Conservation (phyloP, 2,797 vertebrate genomes). For the Myioborus melanocephalus region DNA sequence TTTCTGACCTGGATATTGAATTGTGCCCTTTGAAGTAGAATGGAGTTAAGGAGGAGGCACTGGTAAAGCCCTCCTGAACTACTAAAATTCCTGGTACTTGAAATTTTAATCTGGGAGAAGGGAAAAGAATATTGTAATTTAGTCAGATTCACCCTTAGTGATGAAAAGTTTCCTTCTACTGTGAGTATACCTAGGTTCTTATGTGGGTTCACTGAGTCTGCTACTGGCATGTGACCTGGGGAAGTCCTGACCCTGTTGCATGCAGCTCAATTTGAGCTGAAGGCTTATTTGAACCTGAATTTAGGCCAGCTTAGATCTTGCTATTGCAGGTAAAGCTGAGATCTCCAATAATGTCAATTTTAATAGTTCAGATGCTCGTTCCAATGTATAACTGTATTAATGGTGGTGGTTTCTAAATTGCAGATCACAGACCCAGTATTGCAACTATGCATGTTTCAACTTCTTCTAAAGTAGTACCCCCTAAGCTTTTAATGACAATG, state of each 20-base stretch:
- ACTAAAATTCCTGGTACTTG: not conserved
- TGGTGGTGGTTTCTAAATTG: not conserved
- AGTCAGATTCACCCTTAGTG: not conserved
- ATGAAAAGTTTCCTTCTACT: not conserved
- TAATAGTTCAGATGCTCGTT: not conserved
- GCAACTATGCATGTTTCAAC: not conserved
- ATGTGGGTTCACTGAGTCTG: not conserved
- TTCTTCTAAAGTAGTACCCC: not conserved
- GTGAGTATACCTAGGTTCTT: not conserved
- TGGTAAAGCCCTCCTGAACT: not conserved
- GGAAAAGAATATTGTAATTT: not conserved
- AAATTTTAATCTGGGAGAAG: not conserved
- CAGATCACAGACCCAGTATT: not conserved
- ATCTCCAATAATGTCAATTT: not conserved
- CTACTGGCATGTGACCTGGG: not conserved
- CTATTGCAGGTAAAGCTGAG: not conserved
- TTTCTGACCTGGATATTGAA: constrained; percentile 34
- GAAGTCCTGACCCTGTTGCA: not conserved
- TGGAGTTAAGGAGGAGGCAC: not conserved
- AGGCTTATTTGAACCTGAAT: not conserved
- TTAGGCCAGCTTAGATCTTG: not conserved
- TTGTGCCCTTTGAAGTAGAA: not conserved
- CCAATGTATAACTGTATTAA: not conserved
- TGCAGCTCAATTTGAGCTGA: not conserved
- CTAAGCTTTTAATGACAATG: not conserved